These are phyloP conservation scores for Podabrus alpinus DNA, from an alignment of 2,888 invertebrate species.

Conservation along the genomic window DNA sequence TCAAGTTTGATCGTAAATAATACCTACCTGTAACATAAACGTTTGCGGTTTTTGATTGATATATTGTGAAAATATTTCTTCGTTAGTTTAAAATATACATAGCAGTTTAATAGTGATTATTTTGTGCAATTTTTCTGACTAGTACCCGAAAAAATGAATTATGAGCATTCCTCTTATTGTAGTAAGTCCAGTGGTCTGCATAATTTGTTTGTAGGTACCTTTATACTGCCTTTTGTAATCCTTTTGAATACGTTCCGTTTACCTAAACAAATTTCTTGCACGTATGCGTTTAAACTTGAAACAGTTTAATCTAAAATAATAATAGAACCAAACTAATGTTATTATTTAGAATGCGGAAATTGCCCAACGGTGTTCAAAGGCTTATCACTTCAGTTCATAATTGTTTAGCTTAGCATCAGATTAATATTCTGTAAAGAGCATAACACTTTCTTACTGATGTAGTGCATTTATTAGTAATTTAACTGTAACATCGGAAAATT, in stretches of 20 bases:
- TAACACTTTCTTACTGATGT: neutral
- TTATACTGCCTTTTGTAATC: neutral
- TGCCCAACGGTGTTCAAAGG: slow-evolving; percentile 11
- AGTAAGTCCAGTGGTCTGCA: neutral
- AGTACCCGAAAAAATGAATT: neutral
- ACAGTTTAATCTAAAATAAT: slow-evolving; percentile 14
- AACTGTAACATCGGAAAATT: neutral
- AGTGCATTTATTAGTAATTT: neutral
- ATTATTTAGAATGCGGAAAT: slow-evolving; percentile 12
- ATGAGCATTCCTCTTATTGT: neutral
- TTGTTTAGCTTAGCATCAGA: slow-evolving; percentile 7
- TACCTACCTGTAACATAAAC: neutral
- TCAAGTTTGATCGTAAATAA: neutral
- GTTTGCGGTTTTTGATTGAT: neutral
- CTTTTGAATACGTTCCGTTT: slow-evolving; percentile 6
- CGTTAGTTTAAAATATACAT: neutral
- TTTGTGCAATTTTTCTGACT: neutral
- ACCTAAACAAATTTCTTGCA: slow-evolving; percentile 18
- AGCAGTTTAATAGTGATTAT: neutral
- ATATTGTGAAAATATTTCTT: neutral
- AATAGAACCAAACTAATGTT: slow-evolving; percentile 8
- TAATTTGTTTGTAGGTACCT: neutral
- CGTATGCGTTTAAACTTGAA: slow-evolving; percentile 16
- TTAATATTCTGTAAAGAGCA: slow-evolving; percentile 2
- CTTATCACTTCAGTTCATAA: slow-evolving; percentile 13